phyloP scores from a whole-genome alignment of 2,888 invertebrate species.

The Polietes domitor region DNA sequence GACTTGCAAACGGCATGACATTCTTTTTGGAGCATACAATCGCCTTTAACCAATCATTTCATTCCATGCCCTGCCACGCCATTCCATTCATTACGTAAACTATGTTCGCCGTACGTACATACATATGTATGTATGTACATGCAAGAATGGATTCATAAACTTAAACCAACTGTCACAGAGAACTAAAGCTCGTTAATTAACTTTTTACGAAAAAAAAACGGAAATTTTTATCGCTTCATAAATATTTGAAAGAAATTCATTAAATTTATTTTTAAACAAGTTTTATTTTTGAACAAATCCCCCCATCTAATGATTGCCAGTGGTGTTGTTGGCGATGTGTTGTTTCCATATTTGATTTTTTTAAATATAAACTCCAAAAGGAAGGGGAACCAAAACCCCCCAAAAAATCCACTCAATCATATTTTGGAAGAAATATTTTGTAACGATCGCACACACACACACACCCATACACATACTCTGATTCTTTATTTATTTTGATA shows the following conservation, averaged over 20 bases:
- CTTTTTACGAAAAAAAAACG: slow-evolving; percentile 12
- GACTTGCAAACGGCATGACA: background rate
- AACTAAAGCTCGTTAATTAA: slow-evolving; percentile 59
- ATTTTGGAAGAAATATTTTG: slow-evolving; percentile 51
- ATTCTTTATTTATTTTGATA: slow-evolving; percentile 30
- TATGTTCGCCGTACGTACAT: background rate
- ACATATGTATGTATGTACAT: background rate
- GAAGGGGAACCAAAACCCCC: slow-evolving; percentile 13
- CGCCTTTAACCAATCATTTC: slow-evolving; percentile 51
- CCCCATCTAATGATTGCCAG: slow-evolving; percentile 44
- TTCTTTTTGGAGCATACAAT: slow-evolving; percentile 34
- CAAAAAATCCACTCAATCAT: slow-evolving; percentile 68
- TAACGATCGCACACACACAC: slow-evolving; percentile 32
- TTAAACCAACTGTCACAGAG: slow-evolving; percentile 45
- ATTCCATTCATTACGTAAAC: slow-evolving; percentile 1
- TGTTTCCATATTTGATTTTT: slow-evolving; percentile 18
- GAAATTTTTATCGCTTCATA: slow-evolving; percentile 56
- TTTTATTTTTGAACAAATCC: slow-evolving; percentile 50
- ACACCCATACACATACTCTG: slow-evolving; percentile 1
- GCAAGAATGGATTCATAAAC: slow-evolving; percentile 14
- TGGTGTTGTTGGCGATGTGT: background rate
- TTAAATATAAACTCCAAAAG: background rate
- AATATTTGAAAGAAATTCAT: slow-evolving; percentile 33
- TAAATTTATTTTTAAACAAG: slow-evolving; percentile 33
- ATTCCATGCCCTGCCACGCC: too few relatives aligned